These are phyloP conservation scores for Lordiphosa mommai DNA, from an alignment of 1,140 invertebrate genomes.

Conservation along the genomic window DNA sequence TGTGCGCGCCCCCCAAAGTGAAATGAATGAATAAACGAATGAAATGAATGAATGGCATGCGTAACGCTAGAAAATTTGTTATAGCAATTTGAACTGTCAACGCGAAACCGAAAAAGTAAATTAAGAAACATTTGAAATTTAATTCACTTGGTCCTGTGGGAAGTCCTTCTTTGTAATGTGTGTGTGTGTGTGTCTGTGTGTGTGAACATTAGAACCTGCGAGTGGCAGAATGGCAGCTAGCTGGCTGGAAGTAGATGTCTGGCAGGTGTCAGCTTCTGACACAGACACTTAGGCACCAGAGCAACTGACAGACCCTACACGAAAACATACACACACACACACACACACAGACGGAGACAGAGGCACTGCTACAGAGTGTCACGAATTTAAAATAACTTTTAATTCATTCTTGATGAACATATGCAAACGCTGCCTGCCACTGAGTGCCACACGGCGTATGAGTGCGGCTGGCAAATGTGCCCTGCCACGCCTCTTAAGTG, in stretches of 20 bases:
- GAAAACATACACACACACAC: neutral
- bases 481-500: slow-evolving; percentile 64
- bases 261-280: slow-evolving; percentile 66
- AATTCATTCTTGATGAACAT: slow-evolving; percentile 75
- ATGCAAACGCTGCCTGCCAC: slow-evolving; percentile 22
- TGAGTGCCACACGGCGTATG: slow-evolving; percentile 55
- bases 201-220: neutral
- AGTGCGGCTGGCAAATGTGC: slow-evolving; percentile 64
- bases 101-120: slow-evolving; percentile 76
- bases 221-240: slow-evolving; percentile 16
- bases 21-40: slow-evolving; percentile 45
- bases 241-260: slow-evolving; percentile 26
- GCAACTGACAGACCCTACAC: slow-evolving; percentile 22
- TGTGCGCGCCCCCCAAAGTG: slow-evolving; percentile 55
- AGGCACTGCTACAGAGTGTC: slow-evolving; percentile 55
- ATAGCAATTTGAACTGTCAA: slow-evolving; percentile 78
- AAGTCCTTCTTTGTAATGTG: slow-evolving; percentile 12
- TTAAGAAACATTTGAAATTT: slow-evolving; percentile 78
- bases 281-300: slow-evolving; percentile 52
- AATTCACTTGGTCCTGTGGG: slow-evolving; percentile 56
- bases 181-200: slow-evolving; percentile 6
- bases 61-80: slow-evolving; percentile 75
- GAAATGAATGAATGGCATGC: slow-evolving; percentile 58
- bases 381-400: slow-evolving; percentile 78
- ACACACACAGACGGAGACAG: slow-evolving; percentile 58